These are phyloP conservation scores for Spheniscus humboldti DNA, from an alignment of 2,797 vertebrate genomes.

Conservation along the genomic window DNA sequence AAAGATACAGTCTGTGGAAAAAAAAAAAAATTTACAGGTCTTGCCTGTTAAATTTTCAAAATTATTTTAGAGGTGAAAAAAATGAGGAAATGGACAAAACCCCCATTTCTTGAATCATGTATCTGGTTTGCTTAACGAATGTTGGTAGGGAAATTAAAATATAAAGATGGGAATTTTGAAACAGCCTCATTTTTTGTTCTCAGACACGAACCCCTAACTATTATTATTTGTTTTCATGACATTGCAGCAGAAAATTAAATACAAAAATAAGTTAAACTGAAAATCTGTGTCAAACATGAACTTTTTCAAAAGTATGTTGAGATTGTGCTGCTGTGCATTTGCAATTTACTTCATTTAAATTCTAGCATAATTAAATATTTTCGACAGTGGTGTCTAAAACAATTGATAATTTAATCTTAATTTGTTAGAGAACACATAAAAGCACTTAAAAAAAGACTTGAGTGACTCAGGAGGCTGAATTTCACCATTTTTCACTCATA, in stretches of 20 bases:
- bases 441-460: not conserved
- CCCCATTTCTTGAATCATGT: not conserved
- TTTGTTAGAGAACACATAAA: not conserved
- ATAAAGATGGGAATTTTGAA: not conserved
- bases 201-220: fast-evolving
- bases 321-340: not conserved
- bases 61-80: not conserved
- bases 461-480: not conserved
- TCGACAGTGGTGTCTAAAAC: not conserved
- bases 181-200: not conserved
- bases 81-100: fast-evolving
- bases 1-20: fast-evolving
- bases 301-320: not conserved
- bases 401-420: not conserved
- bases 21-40: not conserved
- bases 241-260: not conserved
- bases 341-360: not conserved
- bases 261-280: not conserved
- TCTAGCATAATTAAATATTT: not conserved
- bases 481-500: not conserved
- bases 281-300: not conserved
- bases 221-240: not conserved
- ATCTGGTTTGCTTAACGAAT: not conserved
- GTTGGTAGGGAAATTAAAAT: not conserved
- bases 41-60: not conserved